Base-by-base conservation (phyloP, 2,113 vertebrate genomes). In the Amphilophus citrinellus region DNA sequence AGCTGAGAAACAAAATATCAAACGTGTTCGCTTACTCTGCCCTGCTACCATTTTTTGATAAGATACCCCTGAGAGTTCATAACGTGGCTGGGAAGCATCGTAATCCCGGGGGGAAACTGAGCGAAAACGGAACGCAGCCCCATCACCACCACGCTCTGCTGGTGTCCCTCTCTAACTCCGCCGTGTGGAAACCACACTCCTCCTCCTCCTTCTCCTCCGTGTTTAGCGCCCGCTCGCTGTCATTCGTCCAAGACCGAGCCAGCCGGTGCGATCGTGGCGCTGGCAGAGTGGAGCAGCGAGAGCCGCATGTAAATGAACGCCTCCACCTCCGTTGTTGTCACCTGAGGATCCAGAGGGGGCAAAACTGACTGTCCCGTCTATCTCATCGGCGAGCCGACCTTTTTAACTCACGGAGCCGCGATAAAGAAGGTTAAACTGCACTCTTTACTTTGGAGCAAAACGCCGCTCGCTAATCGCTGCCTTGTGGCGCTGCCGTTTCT, bases 181-280 rank as follows among this genome's bases (percentile, higher is more conserved):
- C 95, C 95, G 95, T 93, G 91, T 81, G 71, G 95, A 95, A 96
- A 96, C 94, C 37, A 71, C 86, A 77, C 82, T 76, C 85, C 81
- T 78, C 84, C 80, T 32, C 63, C 32, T 32, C 32, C 80, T 32
- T 39, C 32, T 32, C 32, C 65, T 89, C 82, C 53, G 61, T 61
- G 84, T 63, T 82, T 3, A 56, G 62, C 83, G 87, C 83, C 89
- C 88, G 88, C 77, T 91, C 79, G 83, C 94, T 95, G 94, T 95
- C 94, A 95, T 95, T 95, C 91, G 94, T 93, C 87, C 88, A 84
- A 79, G 62, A 77, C 79, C 79, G 61, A 91, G 76, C 80, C 92
- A 85, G 93, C 89, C 92, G 91, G 92, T 94, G 89, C 15, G 93
- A 92, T 94, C 94, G 95, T 96, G 95, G 90, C 94, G 86, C 82